A percentile compares a stretch with the other conserved stretches of the same genome.
These are phyloP conservation scores for Axis porcinus DNA, from an alignment of 2,113 vertebrate species.

Conservation along the genomic window DNA sequence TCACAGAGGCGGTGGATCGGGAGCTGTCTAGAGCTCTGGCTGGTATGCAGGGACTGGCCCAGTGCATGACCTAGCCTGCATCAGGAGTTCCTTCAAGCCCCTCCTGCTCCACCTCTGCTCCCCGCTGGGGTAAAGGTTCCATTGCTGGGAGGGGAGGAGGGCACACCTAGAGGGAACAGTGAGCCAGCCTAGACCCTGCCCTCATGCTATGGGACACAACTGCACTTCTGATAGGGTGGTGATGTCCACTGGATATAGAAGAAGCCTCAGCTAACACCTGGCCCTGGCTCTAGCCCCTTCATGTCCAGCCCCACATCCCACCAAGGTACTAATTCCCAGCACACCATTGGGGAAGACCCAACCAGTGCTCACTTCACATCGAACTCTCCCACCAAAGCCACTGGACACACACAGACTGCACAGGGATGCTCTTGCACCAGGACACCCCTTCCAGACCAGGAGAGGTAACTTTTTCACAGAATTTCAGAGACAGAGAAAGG, in stretches of 20 bases:
- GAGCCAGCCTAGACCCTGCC: background rate
- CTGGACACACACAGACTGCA: background rate
- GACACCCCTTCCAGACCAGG: background rate
- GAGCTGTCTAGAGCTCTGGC: background rate
- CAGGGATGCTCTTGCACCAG: fast-evolving
- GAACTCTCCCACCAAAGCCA: background rate
- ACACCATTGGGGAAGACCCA: background rate
- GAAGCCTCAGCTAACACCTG: background rate
- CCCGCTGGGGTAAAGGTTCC: background rate
- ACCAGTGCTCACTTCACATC: background rate
- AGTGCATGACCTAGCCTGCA: background rate
- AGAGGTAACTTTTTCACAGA: background rate
- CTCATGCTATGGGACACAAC: background rate
- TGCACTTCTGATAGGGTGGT: background rate
- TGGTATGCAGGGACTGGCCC: background rate
- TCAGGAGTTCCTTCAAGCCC: background rate
- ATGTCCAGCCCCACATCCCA: background rate
- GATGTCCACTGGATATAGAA: background rate
- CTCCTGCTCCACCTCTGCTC: background rate
- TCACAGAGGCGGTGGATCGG: background rate
- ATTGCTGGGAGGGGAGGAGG: background rate
- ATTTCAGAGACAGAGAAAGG: background rate
- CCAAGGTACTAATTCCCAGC: background rate
- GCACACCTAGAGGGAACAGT: background rate
- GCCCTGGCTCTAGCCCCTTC: background rate